These are phyloP conservation scores for Podarcis raffonei DNA, from an alignment of 2,113 vertebrate species.

Conservation along the genomic window DNA sequence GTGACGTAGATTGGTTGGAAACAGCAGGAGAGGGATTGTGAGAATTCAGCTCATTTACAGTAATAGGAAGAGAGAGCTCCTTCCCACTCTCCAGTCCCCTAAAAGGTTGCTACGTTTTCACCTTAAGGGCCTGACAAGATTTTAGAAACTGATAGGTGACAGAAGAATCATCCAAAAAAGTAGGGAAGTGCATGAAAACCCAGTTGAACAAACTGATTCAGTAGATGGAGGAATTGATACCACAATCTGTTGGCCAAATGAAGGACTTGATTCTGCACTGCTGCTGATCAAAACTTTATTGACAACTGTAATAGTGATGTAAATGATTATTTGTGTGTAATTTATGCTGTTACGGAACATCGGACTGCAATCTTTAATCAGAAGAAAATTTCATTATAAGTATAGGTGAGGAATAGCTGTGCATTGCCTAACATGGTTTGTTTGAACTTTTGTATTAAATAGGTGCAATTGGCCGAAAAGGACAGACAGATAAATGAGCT, in stretches of 20 bases:
- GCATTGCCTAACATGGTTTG: constrained; percentile 22
- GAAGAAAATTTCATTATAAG: not conserved
- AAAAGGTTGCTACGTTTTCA: not conserved
- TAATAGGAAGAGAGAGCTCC: not conserved
- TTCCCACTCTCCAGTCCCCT: not conserved
- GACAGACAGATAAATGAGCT: constrained; percentile 88
- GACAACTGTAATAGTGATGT: not conserved
- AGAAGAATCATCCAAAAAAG: not conserved
- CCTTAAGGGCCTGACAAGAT: not conserved
- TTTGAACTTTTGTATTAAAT: constrained; percentile 41
- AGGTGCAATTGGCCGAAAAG: constrained; percentile 92
- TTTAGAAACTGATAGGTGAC: not conserved
- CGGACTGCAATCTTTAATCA: not conserved
- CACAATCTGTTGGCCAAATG: not conserved
- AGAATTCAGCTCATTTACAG: not conserved
- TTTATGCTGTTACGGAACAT: not conserved
- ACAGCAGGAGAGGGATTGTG: not conserved
- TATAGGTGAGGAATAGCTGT: not conserved
- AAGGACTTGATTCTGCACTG: not conserved
- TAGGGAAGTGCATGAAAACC: not conserved
- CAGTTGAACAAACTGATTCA: not conserved
- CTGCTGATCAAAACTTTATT: not conserved
- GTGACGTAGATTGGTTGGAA: not conserved
- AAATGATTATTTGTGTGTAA: not conserved
- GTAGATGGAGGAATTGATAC: not conserved